These are phyloP conservation scores for Ochotona curzoniae DNA, from an alignment of 2,113 vertebrate genomes.

Conservation along the genomic window DNA sequence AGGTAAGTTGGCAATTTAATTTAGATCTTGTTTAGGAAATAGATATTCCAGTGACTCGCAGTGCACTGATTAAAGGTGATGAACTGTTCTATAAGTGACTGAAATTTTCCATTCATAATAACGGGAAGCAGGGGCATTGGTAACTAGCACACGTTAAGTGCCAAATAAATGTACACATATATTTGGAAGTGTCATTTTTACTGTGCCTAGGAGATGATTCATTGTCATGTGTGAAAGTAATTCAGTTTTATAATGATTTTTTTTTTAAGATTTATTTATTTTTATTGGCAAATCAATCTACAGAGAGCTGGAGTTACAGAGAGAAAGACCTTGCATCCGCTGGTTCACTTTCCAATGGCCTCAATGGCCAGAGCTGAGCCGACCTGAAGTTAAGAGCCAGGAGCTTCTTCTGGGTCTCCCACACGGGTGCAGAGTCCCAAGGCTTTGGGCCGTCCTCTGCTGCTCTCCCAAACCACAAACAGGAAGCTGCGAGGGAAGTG, in stretches of 20 bases:
- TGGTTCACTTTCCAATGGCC: too few species aligned
- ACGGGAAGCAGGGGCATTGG: background rate
- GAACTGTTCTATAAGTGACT: background rate
- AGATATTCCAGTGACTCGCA: background rate
- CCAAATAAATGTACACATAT: background rate
- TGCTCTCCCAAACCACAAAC: too few species aligned
- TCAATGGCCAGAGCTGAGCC: too few species aligned
- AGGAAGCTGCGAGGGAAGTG: too few species aligned
- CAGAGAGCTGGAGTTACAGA: too few species aligned
- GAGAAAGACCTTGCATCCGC: too few species aligned
- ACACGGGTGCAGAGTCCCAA: too few species aligned
- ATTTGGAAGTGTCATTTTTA: background rate
- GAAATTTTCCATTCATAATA: background rate
- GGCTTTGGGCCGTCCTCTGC: too few species aligned
- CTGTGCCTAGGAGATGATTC: background rate
- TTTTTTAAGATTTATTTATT: too few species aligned
- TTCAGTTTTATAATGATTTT: background rate
- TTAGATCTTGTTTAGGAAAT: slow-evolving; percentile 45
- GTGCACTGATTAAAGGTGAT: background rate
- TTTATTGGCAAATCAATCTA: too few species aligned
- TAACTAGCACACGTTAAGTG: background rate
- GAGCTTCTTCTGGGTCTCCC: too few species aligned
- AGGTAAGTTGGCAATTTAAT: slow-evolving; percentile 85
- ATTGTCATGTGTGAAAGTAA: background rate
- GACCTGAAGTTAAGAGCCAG: too few species aligned